Conservation (phyloP, 2,888 invertebrate species). For the Andrena chrysosceles region DNA sequence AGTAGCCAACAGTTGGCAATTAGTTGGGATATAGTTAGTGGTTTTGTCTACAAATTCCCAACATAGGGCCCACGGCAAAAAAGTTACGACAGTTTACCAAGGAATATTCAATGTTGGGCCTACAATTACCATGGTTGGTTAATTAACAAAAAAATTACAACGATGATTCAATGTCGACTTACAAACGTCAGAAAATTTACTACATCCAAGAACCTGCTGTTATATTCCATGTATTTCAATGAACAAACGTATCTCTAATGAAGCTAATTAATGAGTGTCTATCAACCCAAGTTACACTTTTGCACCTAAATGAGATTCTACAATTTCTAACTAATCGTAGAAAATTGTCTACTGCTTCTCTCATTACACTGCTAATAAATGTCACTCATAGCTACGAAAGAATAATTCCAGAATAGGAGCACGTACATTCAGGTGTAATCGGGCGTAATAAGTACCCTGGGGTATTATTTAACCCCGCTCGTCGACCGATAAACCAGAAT, state of each 20-base stretch:
- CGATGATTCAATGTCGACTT: too few relatives aligned
- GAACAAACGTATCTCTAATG: background rate
- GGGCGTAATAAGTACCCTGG: constrained; percentile 31
- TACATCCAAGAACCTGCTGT: too few relatives aligned
- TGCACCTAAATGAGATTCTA: background rate
- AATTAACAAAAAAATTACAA: too few relatives aligned
- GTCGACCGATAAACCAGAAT: constrained; percentile 1
- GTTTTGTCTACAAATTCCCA: too few relatives aligned
- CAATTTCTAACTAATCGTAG: constrained; percentile 14
- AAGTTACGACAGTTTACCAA: too few relatives aligned
- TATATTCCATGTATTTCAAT: background rate
- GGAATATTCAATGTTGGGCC: too few relatives aligned
- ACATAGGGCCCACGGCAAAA: too few relatives aligned
- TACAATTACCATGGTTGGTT: too few relatives aligned
- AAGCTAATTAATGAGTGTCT: background rate
- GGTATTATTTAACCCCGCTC: constrained; percentile 34
- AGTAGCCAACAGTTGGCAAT: too few relatives aligned
- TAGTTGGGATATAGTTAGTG: too few relatives aligned
- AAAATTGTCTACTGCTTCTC: constrained; percentile 2
- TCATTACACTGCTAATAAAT: constrained; percentile 35
- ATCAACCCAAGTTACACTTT: too few relatives aligned
- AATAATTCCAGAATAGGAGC: constrained; percentile 41
- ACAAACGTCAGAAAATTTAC: too few relatives aligned
- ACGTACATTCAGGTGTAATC: constrained; percentile 34
- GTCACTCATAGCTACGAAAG: constrained; percentile 12